Evolutionary conservation across 2,113 vertebrate species (phyloP).

Genomic region (Daubentonia madagascariensis): DNA sequence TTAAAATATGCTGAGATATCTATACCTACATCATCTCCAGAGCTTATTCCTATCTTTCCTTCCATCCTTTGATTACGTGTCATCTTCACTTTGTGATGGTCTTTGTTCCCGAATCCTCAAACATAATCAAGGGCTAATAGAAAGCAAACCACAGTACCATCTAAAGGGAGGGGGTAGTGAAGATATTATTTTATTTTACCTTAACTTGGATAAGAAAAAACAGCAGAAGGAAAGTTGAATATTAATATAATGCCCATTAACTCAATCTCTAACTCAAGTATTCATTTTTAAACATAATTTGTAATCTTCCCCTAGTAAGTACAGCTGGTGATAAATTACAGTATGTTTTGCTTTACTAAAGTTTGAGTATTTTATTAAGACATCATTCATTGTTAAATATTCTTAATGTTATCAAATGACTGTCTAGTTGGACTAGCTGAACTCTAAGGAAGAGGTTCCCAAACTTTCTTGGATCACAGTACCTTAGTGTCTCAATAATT

Average conservation of each 20-base stretch:
- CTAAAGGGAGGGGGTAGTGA: neutral
- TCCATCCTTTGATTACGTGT: neutral
- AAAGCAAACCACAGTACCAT: neutral
- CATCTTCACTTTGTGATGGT: neutral
- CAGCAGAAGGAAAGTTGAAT: neutral
- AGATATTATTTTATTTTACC: neutral
- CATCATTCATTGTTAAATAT: neutral
- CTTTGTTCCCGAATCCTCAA: neutral
- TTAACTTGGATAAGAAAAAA: neutral
- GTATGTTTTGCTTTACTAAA: neutral
- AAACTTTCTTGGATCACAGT: neutral
- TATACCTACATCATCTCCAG: neutral
- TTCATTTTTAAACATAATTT: neutral
- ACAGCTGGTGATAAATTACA: neutral
- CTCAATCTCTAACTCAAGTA: neutral
- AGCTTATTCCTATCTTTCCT: neutral
- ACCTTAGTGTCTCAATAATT: neutral
- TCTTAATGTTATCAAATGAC: neutral
- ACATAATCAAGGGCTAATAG: neutral
- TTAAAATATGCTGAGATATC: neutral
- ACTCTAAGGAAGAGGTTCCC: neutral
- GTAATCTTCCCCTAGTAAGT: neutral
- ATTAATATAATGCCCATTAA: neutral
- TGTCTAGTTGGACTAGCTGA: neutral
- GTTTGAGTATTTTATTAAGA: neutral